phyloP scores from a whole-genome alignment of 2,113 vertebrate species.

The Apodemus sylvaticus region DNA sequence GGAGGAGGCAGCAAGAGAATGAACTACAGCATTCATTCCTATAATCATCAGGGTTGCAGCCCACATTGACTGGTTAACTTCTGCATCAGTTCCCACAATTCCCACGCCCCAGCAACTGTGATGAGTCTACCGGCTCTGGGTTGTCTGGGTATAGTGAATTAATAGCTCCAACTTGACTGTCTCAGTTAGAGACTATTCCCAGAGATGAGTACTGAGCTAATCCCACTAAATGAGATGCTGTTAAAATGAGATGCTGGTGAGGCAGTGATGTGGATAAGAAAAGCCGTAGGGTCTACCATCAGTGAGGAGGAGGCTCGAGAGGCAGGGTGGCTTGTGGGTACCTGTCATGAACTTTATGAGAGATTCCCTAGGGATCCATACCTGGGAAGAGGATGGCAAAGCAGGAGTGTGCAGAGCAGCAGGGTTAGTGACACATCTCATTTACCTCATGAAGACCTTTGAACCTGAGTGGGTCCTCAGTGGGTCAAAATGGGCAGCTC shows the following conservation, averaged over 20 bases:
- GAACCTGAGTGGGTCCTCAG: neutral
- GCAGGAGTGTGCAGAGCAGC: neutral
- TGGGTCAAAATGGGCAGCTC: neutral
- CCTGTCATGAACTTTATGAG: neutral
- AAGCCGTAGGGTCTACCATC: neutral
- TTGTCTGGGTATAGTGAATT: neutral
- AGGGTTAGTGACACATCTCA: neutral
- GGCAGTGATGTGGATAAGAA: neutral
- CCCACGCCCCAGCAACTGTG: neutral
- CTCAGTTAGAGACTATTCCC: neutral
- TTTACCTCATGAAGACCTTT: neutral
- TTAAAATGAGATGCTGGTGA: too few species aligned
- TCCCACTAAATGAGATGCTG: neutral
- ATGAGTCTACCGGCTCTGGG: neutral
- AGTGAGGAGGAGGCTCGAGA: neutral
- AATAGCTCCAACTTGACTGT: neutral
- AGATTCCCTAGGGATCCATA: neutral
- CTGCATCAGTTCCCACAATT: neutral
- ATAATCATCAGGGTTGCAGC: neutral
- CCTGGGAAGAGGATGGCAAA: neutral
- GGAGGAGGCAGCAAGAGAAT: neutral
- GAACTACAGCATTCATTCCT: neutral
- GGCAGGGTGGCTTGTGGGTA: neutral
- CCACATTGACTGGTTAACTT: neutral
- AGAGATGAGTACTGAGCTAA: neutral